phyloP scores from a whole-genome alignment of 2,797 vertebrate genomes.

The Phrynocephalus vlangalii region DNA sequence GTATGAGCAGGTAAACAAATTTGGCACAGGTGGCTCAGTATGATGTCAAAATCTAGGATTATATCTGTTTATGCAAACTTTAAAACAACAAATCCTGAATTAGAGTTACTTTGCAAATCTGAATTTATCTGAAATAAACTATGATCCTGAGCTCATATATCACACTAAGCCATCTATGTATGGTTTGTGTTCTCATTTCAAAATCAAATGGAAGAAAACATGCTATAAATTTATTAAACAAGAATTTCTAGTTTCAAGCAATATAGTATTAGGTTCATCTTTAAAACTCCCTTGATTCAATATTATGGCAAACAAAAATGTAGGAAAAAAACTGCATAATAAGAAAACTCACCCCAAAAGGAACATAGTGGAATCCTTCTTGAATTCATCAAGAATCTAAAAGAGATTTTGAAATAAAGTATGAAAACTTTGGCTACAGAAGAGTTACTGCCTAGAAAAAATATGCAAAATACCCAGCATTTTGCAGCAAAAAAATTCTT shows the following conservation, averaged over 20 bases:
- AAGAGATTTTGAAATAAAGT: constrained; percentile 14
- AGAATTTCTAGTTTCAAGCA: neutral
- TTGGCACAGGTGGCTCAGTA: neutral
- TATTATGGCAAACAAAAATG: neutral
- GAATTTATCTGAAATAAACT: neutral
- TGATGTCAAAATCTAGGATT: too few relatives aligned
- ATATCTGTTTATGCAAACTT: neutral
- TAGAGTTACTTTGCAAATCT: neutral
- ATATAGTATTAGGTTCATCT: neutral
- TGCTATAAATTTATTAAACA: neutral
- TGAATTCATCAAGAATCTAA: constrained; percentile 96
- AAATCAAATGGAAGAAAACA: neutral
- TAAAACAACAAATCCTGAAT: neutral
- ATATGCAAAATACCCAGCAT: neutral
- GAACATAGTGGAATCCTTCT: constrained; percentile 91
- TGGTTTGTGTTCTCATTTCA: neutral
- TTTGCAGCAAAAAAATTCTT: neutral
- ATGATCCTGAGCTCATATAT: neutral
- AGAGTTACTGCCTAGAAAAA: neutral
- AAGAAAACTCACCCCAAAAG: constrained; percentile 90
- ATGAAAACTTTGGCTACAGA: constrained; percentile 6
- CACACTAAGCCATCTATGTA: neutral
- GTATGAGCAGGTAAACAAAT: neutral
- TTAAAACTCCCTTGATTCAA: neutral
- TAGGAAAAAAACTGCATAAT: constrained; percentile 5